Conservation (phyloP, 2,797 vertebrate species). For the Macropus fuliginosus region DNA sequence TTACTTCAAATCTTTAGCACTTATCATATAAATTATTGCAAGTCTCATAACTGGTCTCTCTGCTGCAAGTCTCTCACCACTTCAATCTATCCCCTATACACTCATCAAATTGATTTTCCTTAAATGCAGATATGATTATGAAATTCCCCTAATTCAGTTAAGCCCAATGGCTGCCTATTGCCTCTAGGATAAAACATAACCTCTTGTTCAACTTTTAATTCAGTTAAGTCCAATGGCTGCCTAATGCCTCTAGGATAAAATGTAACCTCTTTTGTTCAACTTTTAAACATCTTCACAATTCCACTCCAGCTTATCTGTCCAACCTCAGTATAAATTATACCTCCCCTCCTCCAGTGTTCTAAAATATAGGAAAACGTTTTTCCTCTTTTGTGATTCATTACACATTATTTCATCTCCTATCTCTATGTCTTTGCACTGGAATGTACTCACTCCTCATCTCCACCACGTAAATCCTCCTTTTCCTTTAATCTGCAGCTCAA, state of each 20-base stretch:
- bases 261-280: neutral
- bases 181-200: neutral
- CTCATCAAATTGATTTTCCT: neutral
- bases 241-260: neutral
- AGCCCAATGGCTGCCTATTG: neutral
- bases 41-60: neutral
- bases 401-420: neutral
- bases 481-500: neutral
- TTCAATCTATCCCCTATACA: neutral
- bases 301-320: neutral
- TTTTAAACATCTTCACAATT: neutral
- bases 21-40: neutral
- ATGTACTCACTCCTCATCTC: neutral
- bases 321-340: neutral
- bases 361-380: neutral
- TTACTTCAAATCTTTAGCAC: neutral
- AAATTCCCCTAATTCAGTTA: neutral
- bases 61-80: neutral
- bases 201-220: neutral
- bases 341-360: neutral
- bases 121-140: neutral
- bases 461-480: neutral
- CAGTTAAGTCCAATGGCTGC: neutral
- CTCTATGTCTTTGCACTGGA: neutral
- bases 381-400: neutral